Evolutionary conservation across 1,140 invertebrate species (phyloP).

Genomic region (Brachionus plicatilis): DNA sequence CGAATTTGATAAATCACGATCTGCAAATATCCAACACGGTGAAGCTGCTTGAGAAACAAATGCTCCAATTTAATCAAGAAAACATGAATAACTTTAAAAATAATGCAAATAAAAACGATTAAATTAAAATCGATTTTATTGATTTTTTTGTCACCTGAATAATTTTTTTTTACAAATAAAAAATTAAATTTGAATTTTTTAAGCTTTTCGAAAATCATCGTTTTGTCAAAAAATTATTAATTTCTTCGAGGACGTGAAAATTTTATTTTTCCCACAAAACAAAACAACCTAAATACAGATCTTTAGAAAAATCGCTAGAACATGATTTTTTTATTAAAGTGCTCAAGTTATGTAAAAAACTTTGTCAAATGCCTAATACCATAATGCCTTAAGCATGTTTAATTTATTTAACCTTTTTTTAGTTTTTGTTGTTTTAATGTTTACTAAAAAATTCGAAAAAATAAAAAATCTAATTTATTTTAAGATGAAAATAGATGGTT

Average conservation of each 20-base stretch:
- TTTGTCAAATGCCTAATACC: neutral
- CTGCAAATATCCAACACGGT: constrained; percentile 19
- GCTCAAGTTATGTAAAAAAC: neutral
- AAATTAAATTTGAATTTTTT: constrained; percentile 8
- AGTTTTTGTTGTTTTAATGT: neutral
- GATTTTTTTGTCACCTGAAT: neutral
- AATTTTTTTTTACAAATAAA: neutral
- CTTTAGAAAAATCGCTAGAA: neutral
- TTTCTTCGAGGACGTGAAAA: neutral
- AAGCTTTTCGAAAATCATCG: neutral
- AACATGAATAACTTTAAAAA: neutral
- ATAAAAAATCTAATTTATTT: neutral
- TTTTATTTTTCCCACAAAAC: neutral
- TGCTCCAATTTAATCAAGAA: constrained; percentile 31
- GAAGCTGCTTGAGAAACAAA: constrained; percentile 16
- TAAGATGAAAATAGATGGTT: neutral
- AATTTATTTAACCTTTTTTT: neutral
- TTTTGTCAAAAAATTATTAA: neutral
- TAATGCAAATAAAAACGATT: constrained; percentile 1
- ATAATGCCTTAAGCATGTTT: neutral
- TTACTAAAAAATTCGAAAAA: neutral
- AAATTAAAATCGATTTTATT: constrained; percentile 14
- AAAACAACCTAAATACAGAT: neutral
- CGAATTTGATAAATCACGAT: constrained; percentile 33
- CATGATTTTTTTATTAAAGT: neutral